phyloP scores from a whole-genome alignment of 1,140 invertebrate species.

The Pogonomyrmex californicus region DNA sequence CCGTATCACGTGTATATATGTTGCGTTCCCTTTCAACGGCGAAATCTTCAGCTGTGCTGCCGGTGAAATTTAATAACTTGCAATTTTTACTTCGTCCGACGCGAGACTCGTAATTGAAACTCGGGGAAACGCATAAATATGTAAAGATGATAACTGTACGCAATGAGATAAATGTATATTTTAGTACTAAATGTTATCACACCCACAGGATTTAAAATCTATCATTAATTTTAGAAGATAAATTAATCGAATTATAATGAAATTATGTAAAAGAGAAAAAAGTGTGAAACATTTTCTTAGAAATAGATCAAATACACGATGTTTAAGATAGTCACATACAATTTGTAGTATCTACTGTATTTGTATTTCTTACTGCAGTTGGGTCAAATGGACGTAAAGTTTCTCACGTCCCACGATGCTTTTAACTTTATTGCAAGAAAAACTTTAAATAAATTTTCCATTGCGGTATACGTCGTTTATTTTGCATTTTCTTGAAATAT shows the following conservation, averaged over 20 bases:
- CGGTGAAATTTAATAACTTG: constrained; percentile 34
- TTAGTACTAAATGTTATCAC: background rate
- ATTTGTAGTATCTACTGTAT: constrained; percentile 26
- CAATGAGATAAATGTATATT: background rate
- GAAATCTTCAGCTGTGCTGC: constrained; percentile 40
- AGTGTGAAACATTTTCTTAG: background rate
- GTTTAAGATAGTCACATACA: constrained; percentile 47
- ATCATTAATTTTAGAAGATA: background rate
- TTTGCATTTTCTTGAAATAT: constrained; percentile 66
- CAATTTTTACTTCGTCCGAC: constrained; percentile 8
- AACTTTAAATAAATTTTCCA: constrained; percentile 72
- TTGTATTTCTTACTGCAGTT: constrained; percentile 48
- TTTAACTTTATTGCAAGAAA: constrained; percentile 73
- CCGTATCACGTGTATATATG: constrained; percentile 20
- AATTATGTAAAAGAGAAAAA: background rate
- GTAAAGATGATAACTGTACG: background rate
- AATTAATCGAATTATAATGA: constrained; percentile 1
- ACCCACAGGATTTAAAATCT: background rate
- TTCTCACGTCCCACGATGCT: constrained; percentile 65
- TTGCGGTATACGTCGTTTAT: constrained; percentile 19
- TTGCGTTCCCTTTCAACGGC: constrained; percentile 38
- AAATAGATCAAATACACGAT: too few relatives aligned
- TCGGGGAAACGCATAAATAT: constrained; percentile 9
- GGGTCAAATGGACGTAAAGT: constrained; percentile 57
- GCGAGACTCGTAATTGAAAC: background rate